These are phyloP conservation scores for Trachelus iudaicus DNA, from an alignment of 2,888 invertebrate species.

Conservation along the genomic window DNA sequence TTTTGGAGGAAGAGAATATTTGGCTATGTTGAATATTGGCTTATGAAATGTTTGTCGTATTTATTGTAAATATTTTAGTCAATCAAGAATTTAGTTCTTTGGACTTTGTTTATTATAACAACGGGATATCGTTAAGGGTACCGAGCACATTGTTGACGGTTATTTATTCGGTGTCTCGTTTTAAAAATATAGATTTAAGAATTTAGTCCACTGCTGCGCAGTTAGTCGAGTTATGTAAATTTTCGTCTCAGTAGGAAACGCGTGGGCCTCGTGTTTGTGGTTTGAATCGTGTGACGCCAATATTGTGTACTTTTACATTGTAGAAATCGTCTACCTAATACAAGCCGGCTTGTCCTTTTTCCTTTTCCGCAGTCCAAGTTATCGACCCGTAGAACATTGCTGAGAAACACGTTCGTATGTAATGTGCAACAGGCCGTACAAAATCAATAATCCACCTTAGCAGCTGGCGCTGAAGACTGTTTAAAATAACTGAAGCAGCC, in stretches of 20 bases:
- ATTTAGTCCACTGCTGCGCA: neutral
- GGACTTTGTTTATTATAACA: no score
- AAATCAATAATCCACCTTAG: neutral
- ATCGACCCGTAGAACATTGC: neutral
- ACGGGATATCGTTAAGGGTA: neutral
- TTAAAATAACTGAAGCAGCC: neutral
- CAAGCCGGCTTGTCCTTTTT: neutral
- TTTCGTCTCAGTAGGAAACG: neutral
- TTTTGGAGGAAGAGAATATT: no score
- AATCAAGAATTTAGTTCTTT: no score
- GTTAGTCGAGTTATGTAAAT: neutral
- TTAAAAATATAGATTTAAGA: neutral
- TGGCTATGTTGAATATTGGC: no score
- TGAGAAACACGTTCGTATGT: neutral
- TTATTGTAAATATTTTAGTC: no score
- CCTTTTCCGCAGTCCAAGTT: neutral
- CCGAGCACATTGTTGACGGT: neutral
- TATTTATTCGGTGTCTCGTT: neutral
- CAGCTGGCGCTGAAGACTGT: neutral
- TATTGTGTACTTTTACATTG: neutral
- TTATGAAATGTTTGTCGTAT: no score
- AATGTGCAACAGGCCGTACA: neutral
- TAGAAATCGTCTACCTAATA: neutral
- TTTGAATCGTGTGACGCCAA: neutral
- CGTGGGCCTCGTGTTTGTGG: neutral